phyloP scores from a whole-genome alignment of 2,113 vertebrate genomes.

The Sclerurus mexicanus region DNA sequence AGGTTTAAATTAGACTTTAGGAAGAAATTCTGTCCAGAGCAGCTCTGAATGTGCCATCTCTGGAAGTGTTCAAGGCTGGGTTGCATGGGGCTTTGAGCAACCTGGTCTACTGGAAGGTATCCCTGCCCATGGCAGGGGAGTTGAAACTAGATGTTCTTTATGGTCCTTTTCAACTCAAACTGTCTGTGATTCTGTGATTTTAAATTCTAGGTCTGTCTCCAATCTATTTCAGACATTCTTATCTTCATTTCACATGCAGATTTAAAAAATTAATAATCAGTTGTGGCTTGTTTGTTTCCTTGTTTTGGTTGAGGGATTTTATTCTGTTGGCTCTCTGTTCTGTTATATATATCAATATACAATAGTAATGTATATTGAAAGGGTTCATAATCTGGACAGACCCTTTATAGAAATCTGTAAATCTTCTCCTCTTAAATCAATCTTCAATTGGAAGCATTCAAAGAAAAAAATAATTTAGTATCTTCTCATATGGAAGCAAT shows the following conservation, averaged over 20 bases:
- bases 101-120: fast-evolving
- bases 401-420: neutral
- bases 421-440: neutral
- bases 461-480: neutral
- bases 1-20: neutral
- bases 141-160: neutral
- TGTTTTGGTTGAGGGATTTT: fast-evolving
- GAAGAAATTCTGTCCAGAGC: neutral
- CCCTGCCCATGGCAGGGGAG: neutral
- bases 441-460: neutral
- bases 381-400: neutral
- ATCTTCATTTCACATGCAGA: neutral
- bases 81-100: neutral
- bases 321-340: neutral
- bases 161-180: neutral
- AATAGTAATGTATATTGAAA: neutral
- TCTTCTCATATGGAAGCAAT: neutral
- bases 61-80: neutral
- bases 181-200: neutral
- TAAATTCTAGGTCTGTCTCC: neutral
- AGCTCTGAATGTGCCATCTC: neutral
- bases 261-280: neutral
- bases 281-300: neutral
- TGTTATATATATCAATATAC: neutral
- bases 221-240: neutral